Conservation (phyloP, 2,113 vertebrate species). For the Eonycteris spelaea region DNA sequence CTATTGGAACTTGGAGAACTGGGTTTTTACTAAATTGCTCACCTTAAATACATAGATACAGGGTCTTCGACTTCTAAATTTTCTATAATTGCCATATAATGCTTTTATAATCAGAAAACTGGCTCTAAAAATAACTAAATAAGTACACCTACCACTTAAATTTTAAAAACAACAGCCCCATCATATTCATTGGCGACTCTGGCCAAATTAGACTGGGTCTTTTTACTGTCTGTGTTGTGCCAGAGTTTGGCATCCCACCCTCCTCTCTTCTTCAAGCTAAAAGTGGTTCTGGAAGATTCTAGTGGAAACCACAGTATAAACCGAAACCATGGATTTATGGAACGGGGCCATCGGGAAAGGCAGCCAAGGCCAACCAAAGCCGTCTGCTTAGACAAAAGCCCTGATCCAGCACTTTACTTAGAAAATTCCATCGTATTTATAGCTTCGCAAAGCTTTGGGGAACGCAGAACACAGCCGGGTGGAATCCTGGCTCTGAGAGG, state of each 20-base stretch:
- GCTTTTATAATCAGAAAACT: conserved; percentile 48
- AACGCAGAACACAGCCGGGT: background rate
- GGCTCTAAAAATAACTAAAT: conserved; percentile 56
- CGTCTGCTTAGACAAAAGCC: conserved; percentile 42
- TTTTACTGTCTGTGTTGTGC: background rate
- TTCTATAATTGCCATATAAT: conserved; percentile 31
- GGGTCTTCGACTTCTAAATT: background rate
- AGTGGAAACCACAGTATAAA: conserved; percentile 59
- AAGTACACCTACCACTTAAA: conserved; percentile 45
- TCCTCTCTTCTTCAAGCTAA: conserved; percentile 14
- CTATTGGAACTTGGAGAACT: background rate
- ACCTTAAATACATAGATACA: background rate
- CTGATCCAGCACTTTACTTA: conserved; percentile 50
- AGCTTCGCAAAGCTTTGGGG: conserved; percentile 35
- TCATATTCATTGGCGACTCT: background rate
- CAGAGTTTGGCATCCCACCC: background rate
- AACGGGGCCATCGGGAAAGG: background rate
- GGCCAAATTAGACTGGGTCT: background rate
- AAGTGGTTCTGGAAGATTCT: conserved; percentile 61
- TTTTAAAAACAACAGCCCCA: conserved; percentile 33
- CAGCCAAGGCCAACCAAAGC: conserved; percentile 4
- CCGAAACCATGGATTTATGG: conserved; percentile 25
- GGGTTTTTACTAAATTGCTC: conserved; percentile 17
- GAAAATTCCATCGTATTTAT: conserved; percentile 22
- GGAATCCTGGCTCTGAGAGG: conserved; percentile 9